These are phyloP conservation scores for Drosophila nr. perissopoda DNA, from an alignment of 2,888 invertebrate genomes.

Conservation along the genomic window DNA sequence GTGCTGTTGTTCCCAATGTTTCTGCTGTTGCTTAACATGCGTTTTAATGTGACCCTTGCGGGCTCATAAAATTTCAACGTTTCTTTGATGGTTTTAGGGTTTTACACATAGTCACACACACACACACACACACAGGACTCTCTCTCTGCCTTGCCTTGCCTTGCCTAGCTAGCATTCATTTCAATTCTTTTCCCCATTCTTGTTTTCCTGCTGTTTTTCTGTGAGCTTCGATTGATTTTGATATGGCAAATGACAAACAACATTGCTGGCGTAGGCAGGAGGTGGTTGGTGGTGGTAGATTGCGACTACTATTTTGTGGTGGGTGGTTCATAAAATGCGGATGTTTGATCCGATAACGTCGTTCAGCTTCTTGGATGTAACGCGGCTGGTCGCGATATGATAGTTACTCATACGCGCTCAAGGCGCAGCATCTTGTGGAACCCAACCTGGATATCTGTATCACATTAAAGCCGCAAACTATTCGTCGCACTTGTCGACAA, in stretches of 20 bases:
- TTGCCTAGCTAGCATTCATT: constrained; percentile 3
- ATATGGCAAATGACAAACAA: constrained; percentile 60
- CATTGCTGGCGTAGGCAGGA: constrained; percentile 2
- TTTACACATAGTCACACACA: constrained; percentile 16
- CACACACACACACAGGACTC: constrained; percentile 3
- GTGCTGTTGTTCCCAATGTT: constrained; percentile 38
- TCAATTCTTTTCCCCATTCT: not conserved
- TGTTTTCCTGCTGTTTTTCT: constrained; percentile 20
- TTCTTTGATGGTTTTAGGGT: constrained; percentile 59
- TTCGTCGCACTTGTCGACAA: no score
- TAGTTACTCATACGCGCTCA: no score
- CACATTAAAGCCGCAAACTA: no score
- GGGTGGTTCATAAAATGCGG: constrained; percentile 46
- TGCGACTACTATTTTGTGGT: not conserved
- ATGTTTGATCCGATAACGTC: no score
- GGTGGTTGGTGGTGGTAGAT: not conserved
- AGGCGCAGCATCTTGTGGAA: no score
- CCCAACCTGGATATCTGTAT: no score
- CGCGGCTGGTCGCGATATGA: no score
- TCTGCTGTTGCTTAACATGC: constrained; percentile 68
- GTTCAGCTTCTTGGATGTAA: no score
- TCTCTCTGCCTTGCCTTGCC: not conserved
- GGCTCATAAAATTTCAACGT: constrained; percentile 74
- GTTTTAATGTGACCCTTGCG: constrained; percentile 81
- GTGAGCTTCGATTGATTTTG: constrained; percentile 71